Evolutionary conservation across 2,113 vertebrate species (phyloP).

Genomic region (Amphiprion ocellaris): DNA sequence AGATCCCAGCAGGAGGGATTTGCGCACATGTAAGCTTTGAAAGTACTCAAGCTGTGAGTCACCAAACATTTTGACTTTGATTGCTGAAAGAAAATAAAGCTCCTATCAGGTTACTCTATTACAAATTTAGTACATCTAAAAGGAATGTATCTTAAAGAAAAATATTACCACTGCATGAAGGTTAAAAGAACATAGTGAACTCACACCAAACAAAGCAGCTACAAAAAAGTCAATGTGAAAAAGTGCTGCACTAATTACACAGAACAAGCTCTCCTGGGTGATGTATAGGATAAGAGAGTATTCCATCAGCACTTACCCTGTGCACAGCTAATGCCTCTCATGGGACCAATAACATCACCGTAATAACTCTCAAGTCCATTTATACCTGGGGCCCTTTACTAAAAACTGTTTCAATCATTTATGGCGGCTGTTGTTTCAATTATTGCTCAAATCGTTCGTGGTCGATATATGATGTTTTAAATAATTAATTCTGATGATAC

Average conservation of each 20-base stretch:
- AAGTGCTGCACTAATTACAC: constrained; percentile 52
- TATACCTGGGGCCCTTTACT: constrained; percentile 61
- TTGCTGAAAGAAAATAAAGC: neutral
- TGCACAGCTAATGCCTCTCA: constrained; percentile 66
- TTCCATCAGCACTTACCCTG: constrained; percentile 61
- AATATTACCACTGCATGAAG: neutral
- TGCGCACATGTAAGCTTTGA: neutral
- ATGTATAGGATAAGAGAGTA: constrained; percentile 41
- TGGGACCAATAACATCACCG: constrained; percentile 65
- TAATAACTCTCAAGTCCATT: constrained; percentile 74
- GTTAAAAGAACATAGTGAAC: constrained; percentile 1
- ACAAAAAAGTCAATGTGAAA: constrained; percentile 45
- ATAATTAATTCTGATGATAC: constrained; percentile 60
- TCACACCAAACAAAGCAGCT: constrained; percentile 8
- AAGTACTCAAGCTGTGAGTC: neutral
- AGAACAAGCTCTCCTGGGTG: constrained; percentile 64
- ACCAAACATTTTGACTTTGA: neutral
- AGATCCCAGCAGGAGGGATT: neutral
- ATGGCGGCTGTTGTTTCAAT: constrained; percentile 57
- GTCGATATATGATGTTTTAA: constrained; percentile 58
- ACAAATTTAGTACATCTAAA: neutral
- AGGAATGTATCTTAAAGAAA: neutral
- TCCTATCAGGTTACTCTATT: neutral
- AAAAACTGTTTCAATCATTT: constrained; percentile 68
- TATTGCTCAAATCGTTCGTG: constrained; percentile 61